A percentile compares a stretch with the other conserved stretches of the same genome.
phyloP scores from a whole-genome alignment of 2,888 invertebrate species.

The Volucella bombylans region DNA sequence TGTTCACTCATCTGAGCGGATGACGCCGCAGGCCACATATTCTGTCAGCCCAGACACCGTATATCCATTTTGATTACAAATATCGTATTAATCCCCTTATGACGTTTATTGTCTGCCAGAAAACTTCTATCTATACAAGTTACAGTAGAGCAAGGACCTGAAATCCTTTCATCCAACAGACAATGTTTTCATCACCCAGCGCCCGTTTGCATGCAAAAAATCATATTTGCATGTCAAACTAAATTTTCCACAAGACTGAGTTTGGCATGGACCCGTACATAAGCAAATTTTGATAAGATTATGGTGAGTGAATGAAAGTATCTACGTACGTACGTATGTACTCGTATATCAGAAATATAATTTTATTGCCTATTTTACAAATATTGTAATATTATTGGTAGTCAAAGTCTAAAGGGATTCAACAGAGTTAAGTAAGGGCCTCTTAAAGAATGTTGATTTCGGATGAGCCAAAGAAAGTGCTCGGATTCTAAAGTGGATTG shows the following conservation, averaged over 20 bases:
- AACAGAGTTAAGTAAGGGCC: too few species aligned
- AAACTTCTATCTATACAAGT: slow-evolving; percentile 19
- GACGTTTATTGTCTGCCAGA: slow-evolving; percentile 64
- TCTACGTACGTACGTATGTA: too few species aligned
- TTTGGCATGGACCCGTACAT: neutral
- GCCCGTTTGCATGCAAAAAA: slow-evolving; percentile 50
- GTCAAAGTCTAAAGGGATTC: too few species aligned
- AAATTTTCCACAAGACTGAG: slow-evolving; percentile 69
- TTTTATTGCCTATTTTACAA: too few species aligned
- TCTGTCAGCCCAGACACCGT: slow-evolving; percentile 18
- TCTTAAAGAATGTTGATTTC: too few species aligned
- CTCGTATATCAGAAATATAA: too few species aligned
- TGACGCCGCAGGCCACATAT: neutral
- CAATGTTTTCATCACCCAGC: slow-evolving; percentile 1
- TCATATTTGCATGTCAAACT: slow-evolving; percentile 48
- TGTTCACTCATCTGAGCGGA: slow-evolving; percentile 48
- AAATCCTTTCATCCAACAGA: slow-evolving; percentile 39
- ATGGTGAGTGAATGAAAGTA: too few species aligned
- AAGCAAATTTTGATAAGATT: neutral
- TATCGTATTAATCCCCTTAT: slow-evolving; percentile 72
- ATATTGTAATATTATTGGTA: too few species aligned
- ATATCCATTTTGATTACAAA: slow-evolving; percentile 69
- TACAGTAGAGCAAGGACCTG: slow-evolving; percentile 8
- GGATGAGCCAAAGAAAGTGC: too few species aligned
- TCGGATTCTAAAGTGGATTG: too few species aligned